A percentile compares a stretch with the other conserved stretches of the same genome.
Evolutionary conservation across 2,797 vertebrate genomes (phyloP).

Genomic region (Melanotaenia trifasciata): DNA sequence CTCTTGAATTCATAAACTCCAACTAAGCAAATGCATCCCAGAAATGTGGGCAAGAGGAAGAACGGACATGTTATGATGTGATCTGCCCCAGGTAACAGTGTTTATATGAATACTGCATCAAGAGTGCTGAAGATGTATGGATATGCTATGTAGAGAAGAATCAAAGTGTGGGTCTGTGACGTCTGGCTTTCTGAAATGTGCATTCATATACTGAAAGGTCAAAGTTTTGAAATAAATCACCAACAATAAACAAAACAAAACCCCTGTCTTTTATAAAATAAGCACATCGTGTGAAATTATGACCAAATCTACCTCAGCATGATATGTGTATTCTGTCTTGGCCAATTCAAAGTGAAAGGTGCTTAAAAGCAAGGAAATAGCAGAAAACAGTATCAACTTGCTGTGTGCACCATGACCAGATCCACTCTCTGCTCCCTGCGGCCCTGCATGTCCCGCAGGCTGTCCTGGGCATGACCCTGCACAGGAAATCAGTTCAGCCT

Average conservation of each 20-base stretch:
- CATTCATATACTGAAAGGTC: constrained; percentile 17
- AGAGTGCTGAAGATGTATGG: constrained; percentile 53
- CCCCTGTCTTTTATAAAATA: constrained; percentile 15
- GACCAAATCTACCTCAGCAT: constrained; percentile 1
- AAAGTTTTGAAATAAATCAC: constrained; percentile 12
- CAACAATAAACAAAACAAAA: constrained; percentile 14
- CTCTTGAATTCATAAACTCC: constrained; percentile 68
- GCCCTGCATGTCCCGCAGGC: constrained; percentile 74
- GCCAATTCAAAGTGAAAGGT: background rate
- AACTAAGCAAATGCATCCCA: constrained; percentile 82
- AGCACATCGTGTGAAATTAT: constrained; percentile 11
- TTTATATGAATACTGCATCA: constrained; percentile 70
- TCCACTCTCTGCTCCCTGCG: constrained; percentile 50
- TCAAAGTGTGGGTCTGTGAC: constrained; percentile 37
- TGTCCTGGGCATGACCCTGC: constrained; percentile 86
- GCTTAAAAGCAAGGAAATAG: constrained; percentile 23
- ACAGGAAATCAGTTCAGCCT: constrained; percentile 88
- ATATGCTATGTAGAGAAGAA: constrained; percentile 54
- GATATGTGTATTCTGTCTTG: constrained; percentile 18
- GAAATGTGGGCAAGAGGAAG: constrained; percentile 74
- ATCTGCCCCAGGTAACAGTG: constrained; percentile 70
- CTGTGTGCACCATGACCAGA: constrained; percentile 45
- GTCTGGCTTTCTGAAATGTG: constrained; percentile 37
- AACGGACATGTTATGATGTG: constrained; percentile 57
- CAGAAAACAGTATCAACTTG: constrained; percentile 34